Conservation (phyloP, 2,113 vertebrate genomes). For the Siniperca chuatsi region DNA sequence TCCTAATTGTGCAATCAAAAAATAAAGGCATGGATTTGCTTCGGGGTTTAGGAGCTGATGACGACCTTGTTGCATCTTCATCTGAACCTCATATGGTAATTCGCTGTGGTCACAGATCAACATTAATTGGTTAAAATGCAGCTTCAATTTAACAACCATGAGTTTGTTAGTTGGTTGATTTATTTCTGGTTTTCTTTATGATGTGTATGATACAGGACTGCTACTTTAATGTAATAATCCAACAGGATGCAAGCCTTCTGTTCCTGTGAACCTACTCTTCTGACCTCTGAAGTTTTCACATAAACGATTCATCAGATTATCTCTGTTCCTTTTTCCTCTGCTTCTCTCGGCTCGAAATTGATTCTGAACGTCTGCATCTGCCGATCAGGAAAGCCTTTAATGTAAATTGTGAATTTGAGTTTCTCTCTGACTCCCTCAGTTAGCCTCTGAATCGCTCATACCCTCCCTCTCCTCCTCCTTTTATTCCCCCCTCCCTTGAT, state of each 20-base stretch:
- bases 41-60: neutral
- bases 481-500: neutral
- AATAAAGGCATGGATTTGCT: neutral
- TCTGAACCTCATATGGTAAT: neutral
- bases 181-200: neutral
- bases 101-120: neutral
- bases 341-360: neutral
- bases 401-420: constrained; percentile 5
- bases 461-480: neutral
- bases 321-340: neutral
- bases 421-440: neutral
- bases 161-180: neutral
- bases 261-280: neutral
- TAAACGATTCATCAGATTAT: constrained; percentile 6
- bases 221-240: neutral
- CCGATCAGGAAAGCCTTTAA: neutral
- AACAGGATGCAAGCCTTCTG: neutral
- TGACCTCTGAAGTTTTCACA: neutral
- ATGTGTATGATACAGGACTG: neutral
- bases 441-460: neutral
- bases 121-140: neutral
- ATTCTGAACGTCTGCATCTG: neutral
- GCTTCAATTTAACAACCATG: neutral
- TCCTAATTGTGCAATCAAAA: neutral
- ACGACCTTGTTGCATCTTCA: neutral